Base-by-base conservation (phyloP, 1,140 invertebrate genomes). In the Triops cancriformis region DNA sequence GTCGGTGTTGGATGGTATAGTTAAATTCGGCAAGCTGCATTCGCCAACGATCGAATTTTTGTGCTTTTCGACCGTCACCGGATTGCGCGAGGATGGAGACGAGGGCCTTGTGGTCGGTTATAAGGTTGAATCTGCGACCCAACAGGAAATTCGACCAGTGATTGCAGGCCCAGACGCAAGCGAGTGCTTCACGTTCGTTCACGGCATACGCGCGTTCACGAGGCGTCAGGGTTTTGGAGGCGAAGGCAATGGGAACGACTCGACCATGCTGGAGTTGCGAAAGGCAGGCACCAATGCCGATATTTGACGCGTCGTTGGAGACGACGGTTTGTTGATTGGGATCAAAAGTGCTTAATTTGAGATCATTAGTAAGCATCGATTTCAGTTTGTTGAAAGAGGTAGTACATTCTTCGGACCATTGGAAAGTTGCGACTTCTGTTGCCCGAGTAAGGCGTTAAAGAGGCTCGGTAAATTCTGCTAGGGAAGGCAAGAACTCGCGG, bases 51-150 rank as follows among this genome's bases (percentile, higher is more conserved):
- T 45, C 1, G 18, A 45, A 45, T 45, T 45, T 45, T 9, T 45
- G 43, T 9, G 43, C 43, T 45, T 45, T 45, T 9, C 43, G 1
- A 45, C 43, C 43, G 43, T 45, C 43, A 45, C 43, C 43, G 43
- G 43, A 45, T 18, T 45, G 80, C 9, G 81, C 80, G 73, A 87
- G 85, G 27, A 87, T 84, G 10, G 73, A 75, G 9, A 84, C 76
- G 27, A 88, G 80, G 0, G 86, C 84, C 77, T 85, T 82, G 78
- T 88, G 85, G 80, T 88, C 87, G 10, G 86, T 87, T 27, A 83
- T 72, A 23, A 87, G 80, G 4, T 79, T 80, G 76, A 88, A 86
- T 31, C 82, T 73, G 88, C 80, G 77, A 88, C 85, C 80, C 88
- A 84, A 78, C 82, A 84, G 51, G 82, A 79, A 78, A 42, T 11